A percentile compares a stretch with the other conserved stretches of the same genome.
Evolutionary conservation across 2,888 invertebrate species (phyloP).

Genomic region (Ceraclea dissimilis): DNA sequence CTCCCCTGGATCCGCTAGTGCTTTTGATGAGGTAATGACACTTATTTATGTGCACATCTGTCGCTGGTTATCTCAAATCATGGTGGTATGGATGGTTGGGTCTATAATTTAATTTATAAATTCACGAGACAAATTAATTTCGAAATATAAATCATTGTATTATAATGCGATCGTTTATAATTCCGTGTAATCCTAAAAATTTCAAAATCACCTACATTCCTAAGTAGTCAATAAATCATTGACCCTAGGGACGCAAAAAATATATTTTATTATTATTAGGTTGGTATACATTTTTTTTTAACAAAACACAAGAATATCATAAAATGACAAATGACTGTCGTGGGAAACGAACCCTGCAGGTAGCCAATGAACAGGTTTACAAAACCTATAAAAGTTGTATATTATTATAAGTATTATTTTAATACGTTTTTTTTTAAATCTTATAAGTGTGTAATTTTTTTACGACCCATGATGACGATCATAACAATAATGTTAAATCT

Average conservation of each 20-base stretch:
- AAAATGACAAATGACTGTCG: constrained; percentile 23
- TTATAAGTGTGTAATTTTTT: too few species aligned
- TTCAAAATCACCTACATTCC: neutral
- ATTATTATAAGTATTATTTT: too few species aligned
- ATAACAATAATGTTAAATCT: too few species aligned
- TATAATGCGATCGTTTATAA: neutral
- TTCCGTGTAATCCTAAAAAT: neutral
- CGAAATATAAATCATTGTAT: neutral
- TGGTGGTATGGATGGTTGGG: too few species aligned
- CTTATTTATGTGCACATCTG: too few species aligned
- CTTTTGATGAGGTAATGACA: too few species aligned
- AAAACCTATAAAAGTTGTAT: constrained; percentile 1
- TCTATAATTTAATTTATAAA: too few species aligned
- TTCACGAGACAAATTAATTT: neutral
- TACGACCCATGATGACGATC: too few species aligned
- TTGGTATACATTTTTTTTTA: neutral
- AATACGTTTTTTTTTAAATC: too few species aligned
- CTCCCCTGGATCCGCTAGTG: too few species aligned
- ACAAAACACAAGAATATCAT: neutral
- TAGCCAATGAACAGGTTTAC: constrained; percentile 4
- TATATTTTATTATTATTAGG: neutral
- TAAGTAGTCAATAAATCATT: neutral
- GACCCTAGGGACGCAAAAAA: constrained; percentile 1
- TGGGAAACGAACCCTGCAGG: constrained; percentile 20
- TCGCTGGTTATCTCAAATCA: too few species aligned